phyloP scores from a whole-genome alignment of 2,888 invertebrate genomes.

The Campoplex capitator region DNA sequence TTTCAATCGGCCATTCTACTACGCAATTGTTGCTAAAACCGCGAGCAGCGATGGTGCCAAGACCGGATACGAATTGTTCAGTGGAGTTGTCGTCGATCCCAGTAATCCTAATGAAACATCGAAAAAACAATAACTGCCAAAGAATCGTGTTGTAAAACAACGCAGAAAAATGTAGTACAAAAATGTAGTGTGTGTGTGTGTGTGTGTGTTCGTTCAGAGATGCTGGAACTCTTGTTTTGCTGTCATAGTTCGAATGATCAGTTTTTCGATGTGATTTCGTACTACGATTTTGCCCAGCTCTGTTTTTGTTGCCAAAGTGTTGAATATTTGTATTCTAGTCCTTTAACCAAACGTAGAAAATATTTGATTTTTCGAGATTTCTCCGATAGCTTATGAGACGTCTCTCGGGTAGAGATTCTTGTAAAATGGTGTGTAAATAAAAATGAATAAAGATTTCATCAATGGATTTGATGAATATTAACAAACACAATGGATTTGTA shows the following conservation, averaged over 20 bases:
- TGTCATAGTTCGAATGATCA: neutral
- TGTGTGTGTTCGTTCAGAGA: neutral
- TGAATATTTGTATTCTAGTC: constrained; percentile 53
- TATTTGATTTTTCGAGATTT: neutral
- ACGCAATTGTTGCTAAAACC: constrained; percentile 44
- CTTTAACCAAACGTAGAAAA: constrained; percentile 12
- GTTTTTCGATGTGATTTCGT: neutral
- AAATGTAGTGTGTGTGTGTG: neutral
- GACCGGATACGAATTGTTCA: constrained; percentile 44
- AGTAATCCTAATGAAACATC: constrained; percentile 23
- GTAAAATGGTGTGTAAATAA: constrained; percentile 1
- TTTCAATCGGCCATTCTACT: constrained; percentile 66
- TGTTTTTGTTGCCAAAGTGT: constrained; percentile 24
- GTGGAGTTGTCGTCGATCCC: constrained; percentile 35
- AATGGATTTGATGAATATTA: constrained; percentile 10
- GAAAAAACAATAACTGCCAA: neutral
- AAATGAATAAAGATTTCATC: constrained; percentile 7
- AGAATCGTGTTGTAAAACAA: neutral
- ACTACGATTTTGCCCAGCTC: neutral
- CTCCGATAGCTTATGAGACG: neutral
- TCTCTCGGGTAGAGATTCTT: neutral
- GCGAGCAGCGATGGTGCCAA: neutral
- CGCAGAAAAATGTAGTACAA: constrained; percentile 20
- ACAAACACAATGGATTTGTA: neutral
- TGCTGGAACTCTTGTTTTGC: neutral